phyloP scores from a whole-genome alignment of 1,140 invertebrate genomes.

The Nylanderia fulva region DNA sequence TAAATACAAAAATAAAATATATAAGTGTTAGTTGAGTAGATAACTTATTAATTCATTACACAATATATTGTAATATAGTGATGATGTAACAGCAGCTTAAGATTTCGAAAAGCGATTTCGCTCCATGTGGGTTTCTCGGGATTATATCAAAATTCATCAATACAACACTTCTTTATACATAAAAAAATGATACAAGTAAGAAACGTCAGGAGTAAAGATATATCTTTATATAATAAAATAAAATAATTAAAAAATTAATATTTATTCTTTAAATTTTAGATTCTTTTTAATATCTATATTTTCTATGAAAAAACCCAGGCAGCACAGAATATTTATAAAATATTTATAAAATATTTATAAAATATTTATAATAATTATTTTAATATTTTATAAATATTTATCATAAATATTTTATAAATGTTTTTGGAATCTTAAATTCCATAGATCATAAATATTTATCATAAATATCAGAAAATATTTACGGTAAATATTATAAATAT shows the following conservation, averaged over 20 bases:
- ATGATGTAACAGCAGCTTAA: background rate
- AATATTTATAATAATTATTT: too few species aligned
- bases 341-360: too few species aligned
- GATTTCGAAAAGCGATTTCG: background rate
- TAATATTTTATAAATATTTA: too few species aligned
- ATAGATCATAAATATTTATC: too few species aligned
- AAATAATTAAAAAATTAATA: conserved; percentile 1
- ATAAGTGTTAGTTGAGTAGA: background rate
- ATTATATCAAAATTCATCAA: background rate
- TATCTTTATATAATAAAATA: too few species aligned
- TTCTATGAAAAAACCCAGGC: too few species aligned
- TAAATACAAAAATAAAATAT: background rate
- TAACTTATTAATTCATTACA: conserved; percentile 16
- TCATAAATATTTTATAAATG: too few species aligned
- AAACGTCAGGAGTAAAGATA: background rate
- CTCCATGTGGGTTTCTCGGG: background rate
- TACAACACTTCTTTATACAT: background rate
- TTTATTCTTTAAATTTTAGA: background rate
- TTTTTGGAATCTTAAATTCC: too few species aligned
- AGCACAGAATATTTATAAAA: too few species aligned
- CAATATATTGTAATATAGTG: background rate
- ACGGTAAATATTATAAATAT: too few species aligned
- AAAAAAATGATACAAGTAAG: background rate
- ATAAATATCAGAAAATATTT: too few species aligned
- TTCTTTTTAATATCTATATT: background rate